Evolutionary conservation across 2,888 invertebrate species (phyloP).

Genomic region (Entomobrya multifasciata): DNA sequence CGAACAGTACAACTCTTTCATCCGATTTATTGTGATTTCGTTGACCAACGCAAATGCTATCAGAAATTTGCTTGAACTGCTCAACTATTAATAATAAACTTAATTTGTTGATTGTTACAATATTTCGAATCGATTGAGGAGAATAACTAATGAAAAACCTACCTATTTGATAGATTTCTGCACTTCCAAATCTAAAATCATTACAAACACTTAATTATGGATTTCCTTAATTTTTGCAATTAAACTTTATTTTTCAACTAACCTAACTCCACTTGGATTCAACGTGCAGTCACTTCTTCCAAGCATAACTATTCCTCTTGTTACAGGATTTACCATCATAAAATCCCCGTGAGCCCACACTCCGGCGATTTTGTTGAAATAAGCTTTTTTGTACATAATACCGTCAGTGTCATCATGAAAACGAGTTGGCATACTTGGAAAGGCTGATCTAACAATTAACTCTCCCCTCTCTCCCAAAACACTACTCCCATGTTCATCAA

Average conservation of each 20-base stretch:
- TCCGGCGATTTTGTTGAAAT: constrained; percentile 82
- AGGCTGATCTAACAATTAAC: constrained; percentile 83
- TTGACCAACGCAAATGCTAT: constrained; percentile 84
- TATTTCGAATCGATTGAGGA: neutral
- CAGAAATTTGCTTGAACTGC: constrained; percentile 82
- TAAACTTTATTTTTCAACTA: neutral
- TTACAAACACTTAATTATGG: neutral
- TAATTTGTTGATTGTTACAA: no score
- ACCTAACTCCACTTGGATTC: constrained; percentile 84
- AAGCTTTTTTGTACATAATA: constrained; percentile 82
- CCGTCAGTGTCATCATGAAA: constrained; percentile 83
- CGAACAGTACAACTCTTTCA: constrained; percentile 84
- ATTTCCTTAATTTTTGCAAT: neutral
- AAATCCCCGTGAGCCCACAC: constrained; percentile 85
- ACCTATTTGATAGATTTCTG: constrained; percentile 84
- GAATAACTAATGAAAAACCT: constrained; percentile 73
- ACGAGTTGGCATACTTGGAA: constrained; percentile 84
- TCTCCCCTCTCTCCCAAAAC: constrained; percentile 83
- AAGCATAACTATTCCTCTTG: constrained; percentile 84
- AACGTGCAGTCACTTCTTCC: constrained; percentile 84
- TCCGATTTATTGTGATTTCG: constrained; percentile 82
- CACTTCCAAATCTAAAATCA: constrained; percentile 82
- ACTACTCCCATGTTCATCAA: constrained; percentile 82
- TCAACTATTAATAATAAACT: constrained; percentile 81
- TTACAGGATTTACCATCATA: constrained; percentile 82